phyloP scores from a whole-genome alignment of 2,113 vertebrate species.

The Tragelaphus strepsiceros region DNA sequence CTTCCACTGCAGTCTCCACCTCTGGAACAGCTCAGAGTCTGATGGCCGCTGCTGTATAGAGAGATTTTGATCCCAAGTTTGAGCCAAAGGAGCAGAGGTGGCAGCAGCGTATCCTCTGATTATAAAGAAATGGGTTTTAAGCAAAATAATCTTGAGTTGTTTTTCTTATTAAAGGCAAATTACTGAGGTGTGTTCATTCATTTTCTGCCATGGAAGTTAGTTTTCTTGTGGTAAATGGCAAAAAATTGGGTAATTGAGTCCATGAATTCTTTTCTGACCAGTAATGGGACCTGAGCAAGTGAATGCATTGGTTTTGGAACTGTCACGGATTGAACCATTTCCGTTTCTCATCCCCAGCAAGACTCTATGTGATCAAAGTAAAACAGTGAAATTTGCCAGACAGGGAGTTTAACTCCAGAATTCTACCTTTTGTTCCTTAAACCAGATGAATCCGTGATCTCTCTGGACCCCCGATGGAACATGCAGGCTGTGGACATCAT shows the following conservation, averaged over 20 bases:
- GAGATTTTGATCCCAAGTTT: neutral
- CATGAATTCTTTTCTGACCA: neutral
- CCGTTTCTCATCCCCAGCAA: neutral
- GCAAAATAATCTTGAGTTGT: neutral
- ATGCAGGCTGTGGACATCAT: constrained; percentile 93
- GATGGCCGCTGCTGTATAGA: neutral
- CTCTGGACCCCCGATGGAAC: constrained; percentile 97
- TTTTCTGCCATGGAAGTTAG: neutral
- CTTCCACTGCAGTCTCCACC: neutral
- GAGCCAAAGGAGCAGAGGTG: neutral
- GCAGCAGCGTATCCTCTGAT: neutral
- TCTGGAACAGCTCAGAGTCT: neutral
- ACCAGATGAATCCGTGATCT: constrained; percentile 91
- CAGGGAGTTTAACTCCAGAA: constrained; percentile 52
- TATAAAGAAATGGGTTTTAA: neutral
- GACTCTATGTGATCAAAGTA: neutral
- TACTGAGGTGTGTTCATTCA: neutral
- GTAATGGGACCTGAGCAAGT: neutral
- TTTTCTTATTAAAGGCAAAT: neutral
- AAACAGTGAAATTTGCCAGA: constrained; percentile 77
- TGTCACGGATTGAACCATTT: neutral
- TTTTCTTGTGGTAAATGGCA: neutral
- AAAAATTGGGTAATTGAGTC: neutral
- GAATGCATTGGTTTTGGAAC: neutral
- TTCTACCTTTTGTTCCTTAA: neutral